These are phyloP conservation scores for Panulirus ornatus DNA, from an alignment of 1,140 invertebrate genomes.

Conservation along the genomic window DNA sequence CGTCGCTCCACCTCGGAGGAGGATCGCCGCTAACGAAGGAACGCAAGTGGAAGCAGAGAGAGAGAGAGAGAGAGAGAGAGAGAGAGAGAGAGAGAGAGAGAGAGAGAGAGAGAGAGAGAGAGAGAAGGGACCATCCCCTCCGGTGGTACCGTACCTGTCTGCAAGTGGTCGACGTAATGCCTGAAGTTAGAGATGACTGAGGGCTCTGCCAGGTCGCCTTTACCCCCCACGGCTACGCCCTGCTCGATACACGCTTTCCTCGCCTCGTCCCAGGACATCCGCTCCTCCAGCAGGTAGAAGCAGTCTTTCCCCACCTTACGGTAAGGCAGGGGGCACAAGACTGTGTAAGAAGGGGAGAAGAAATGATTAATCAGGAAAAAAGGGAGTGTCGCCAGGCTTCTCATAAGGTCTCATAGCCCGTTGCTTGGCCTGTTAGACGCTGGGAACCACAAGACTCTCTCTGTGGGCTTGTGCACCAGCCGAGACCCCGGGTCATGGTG, in stretches of 20 bases:
- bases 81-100: background rate
- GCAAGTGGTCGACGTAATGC: background rate
- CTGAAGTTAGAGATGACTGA: conserved; percentile 17
- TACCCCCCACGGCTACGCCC: conserved; percentile 5
- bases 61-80: background rate
- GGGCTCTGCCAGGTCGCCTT: conserved; percentile 30
- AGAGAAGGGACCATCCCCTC: too few species aligned
- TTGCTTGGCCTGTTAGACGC: too few species aligned
- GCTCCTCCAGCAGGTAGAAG: conserved; percentile 8
- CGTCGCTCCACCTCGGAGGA: background rate
- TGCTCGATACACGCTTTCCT: background rate
- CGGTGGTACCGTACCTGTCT: conserved; percentile 15
- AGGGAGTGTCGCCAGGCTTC: too few species aligned
- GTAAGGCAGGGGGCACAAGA: conserved; percentile 29
- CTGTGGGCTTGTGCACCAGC: too few species aligned
- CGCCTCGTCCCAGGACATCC: background rate
- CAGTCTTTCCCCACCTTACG: background rate
- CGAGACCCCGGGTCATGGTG: too few species aligned
- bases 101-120: background rate
- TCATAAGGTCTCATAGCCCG: too few species aligned
- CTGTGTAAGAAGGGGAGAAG: too few species aligned
- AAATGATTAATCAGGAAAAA: too few species aligned
- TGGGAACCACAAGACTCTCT: too few species aligned
- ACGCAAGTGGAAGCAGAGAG: background rate
- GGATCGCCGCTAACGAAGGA: background rate